Percentiles rank a stretch among this genome's conserved stretches.
Conservation (phyloP, 2,113 vertebrate genomes). For the Sus scrofa region DNA sequence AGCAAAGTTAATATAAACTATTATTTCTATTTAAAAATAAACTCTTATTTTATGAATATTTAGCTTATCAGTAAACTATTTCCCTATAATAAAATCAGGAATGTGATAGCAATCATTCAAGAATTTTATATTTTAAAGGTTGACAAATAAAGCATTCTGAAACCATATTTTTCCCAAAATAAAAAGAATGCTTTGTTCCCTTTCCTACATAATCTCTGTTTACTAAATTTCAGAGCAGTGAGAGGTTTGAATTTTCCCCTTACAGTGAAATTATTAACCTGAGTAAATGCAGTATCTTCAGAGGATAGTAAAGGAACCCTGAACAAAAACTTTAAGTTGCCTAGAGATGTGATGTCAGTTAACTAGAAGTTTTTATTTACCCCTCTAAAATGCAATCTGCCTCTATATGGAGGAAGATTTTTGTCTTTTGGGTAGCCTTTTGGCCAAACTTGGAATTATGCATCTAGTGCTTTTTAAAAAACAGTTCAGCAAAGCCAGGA, state of each 20-base stretch:
- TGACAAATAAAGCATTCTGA: not conserved
- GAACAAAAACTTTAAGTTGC: slow-evolving; percentile 55
- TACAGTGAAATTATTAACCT: slow-evolving; percentile 60
- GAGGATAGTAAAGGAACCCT: slow-evolving; percentile 25
- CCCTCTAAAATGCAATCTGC: not conserved
- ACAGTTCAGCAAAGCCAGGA: slow-evolving; percentile 49
- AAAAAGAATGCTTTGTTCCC: not conserved
- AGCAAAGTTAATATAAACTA: slow-evolving; percentile 40
- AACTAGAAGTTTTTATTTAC: slow-evolving; percentile 1
- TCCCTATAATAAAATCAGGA: not conserved
- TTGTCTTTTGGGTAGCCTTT: slow-evolving; percentile 51
- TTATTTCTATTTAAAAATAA: slow-evolving; percentile 54
- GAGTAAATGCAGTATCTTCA: slow-evolving; percentile 16
- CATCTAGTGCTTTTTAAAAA: slow-evolving; percentile 8
- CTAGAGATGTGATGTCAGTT: slow-evolving; percentile 6
- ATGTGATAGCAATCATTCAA: not conserved
- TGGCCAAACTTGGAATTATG: slow-evolving; percentile 26
- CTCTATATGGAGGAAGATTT: not conserved
- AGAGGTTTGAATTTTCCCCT: slow-evolving; percentile 26
- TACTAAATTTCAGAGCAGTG: slow-evolving; percentile 25
- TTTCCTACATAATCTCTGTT: not conserved
- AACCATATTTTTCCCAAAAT: not conserved
- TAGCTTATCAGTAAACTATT: slow-evolving; percentile 20
- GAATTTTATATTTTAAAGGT: slow-evolving; percentile 7
- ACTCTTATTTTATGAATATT: slow-evolving; percentile 4